Conservation (phyloP, 2,113 vertebrate genomes). For the Probosciger aterrimus region DNA sequence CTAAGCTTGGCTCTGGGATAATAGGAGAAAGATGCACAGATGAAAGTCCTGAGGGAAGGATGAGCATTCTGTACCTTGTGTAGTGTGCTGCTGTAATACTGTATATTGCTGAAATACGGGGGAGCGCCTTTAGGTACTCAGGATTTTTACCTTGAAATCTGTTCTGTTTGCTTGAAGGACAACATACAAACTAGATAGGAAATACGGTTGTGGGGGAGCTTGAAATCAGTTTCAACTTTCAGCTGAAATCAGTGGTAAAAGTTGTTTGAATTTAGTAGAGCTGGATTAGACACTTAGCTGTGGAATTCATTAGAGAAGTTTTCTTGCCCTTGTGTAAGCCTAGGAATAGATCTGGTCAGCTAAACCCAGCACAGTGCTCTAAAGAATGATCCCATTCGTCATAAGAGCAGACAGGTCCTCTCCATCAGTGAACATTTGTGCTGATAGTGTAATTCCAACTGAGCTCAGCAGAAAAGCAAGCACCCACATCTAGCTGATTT, state of each 20-base stretch:
- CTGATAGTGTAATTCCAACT: conserved; percentile 20
- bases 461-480: conserved; percentile 52
- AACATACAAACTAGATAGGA: neutral
- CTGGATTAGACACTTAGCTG: neutral
- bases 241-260: neutral
- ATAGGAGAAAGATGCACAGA: neutral
- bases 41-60: neutral
- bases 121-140: neutral
- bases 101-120: neutral
- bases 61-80: neutral
- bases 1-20: neutral
- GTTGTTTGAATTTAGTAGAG: neutral
- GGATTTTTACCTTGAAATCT: neutral
- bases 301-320: neutral
- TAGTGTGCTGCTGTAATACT: neutral
- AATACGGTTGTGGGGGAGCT: neutral
- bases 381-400: neutral
- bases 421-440: conserved; percentile 7
- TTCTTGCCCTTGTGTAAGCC: neutral
- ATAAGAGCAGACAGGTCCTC: neutral
- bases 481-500: conserved; percentile 35
- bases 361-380: neutral
- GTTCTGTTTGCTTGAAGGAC: neutral
- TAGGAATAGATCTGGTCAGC: neutral
- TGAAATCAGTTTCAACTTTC: neutral